These are phyloP conservation scores for Hylia prasina DNA, from an alignment of 2,113 vertebrate species.

Conservation along the genomic window DNA sequence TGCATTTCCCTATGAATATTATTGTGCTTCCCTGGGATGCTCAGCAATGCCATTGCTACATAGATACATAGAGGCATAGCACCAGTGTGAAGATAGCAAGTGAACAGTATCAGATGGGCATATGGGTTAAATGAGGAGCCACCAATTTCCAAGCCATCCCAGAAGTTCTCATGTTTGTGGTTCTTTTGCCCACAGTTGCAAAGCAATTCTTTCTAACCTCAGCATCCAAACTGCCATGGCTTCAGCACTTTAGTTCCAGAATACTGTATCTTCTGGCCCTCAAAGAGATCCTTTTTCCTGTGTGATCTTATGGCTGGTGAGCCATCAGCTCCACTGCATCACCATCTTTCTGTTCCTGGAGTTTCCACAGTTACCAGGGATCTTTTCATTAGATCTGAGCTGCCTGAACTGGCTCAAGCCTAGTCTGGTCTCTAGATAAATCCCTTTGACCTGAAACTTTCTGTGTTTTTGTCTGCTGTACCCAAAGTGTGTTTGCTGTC, in stretches of 20 bases:
- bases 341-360: neutral
- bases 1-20: neutral
- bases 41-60: neutral
- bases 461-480: neutral
- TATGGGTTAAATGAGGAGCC: fast-evolving
- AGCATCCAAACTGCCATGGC: neutral
- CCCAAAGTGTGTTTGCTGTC: neutral
- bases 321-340: neutral
- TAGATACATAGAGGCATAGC: neutral
- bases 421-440: neutral
- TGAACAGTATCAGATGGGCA: neutral
- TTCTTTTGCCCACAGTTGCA: neutral
- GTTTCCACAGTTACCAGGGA: neutral
- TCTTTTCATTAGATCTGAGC: neutral
- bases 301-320: neutral
- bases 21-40: neutral
- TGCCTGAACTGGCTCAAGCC: neutral
- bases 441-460: neutral
- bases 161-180: neutral
- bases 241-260: neutral
- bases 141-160: neutral
- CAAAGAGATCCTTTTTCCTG: neutral
- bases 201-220: neutral
- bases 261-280: neutral
- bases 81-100: neutral